Evolutionary conservation across 2,113 vertebrate genomes (phyloP).

Genomic region (Leptodactylus fuscus): DNA sequence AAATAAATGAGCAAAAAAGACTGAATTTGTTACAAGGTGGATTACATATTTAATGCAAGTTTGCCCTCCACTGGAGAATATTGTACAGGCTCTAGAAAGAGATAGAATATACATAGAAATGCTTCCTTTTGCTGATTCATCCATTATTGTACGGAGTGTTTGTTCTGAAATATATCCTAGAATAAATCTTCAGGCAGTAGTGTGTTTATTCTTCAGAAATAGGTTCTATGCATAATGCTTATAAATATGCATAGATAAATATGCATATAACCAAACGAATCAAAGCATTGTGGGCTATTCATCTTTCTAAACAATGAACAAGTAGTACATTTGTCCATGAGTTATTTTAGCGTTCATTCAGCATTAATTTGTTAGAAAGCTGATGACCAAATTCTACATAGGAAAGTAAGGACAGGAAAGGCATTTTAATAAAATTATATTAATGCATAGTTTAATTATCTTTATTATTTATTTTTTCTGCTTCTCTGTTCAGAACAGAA

Average conservation of each 20-base stretch:
- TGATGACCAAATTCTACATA: not conserved
- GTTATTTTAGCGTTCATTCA: not conserved
- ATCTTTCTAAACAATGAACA: conserved; percentile 14
- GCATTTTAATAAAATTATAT: not conserved
- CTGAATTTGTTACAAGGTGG: conserved; percentile 8
- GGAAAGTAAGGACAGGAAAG: not conserved
- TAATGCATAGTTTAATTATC: not conserved
- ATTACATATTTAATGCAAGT: conserved; percentile 56
- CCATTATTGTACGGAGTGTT: conserved; percentile 2
- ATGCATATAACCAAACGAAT: not conserved
- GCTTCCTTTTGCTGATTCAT: conserved; percentile 31
- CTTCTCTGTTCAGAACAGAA: not conserved
- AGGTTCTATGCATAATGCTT: conserved; percentile 8
- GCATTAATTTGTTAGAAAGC: not conserved
- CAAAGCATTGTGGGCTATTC: conserved; percentile 1
- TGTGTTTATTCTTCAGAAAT: not conserved
- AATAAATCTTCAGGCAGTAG: conserved; percentile 22
- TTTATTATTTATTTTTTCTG: not conserved
- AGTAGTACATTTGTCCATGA: not conserved
- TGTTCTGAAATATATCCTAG: not conserved
- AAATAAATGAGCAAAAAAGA: conserved; percentile 24
- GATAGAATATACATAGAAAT: not conserved
- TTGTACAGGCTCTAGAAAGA: conserved; percentile 4
- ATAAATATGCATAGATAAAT: conserved; percentile 37
- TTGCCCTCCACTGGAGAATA: conserved; percentile 58